These are phyloP conservation scores for Actenoides lindsayi DNA, from an alignment of 2,113 vertebrate species.

Conservation along the genomic window DNA sequence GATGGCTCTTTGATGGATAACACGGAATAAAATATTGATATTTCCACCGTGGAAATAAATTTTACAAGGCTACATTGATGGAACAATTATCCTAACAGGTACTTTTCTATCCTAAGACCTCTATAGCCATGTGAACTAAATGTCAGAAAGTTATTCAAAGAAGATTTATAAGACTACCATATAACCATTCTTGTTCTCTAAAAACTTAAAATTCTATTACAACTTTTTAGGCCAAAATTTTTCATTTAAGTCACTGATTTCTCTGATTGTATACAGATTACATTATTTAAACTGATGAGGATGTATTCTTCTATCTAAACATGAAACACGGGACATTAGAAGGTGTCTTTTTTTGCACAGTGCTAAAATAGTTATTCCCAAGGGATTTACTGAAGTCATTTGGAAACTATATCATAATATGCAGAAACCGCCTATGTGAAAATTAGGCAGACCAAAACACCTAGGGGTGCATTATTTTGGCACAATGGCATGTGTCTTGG, in stretches of 20 bases:
- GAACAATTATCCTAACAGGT: not conserved
- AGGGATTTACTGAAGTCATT: not conserved
- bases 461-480: not conserved
- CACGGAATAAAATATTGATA: not conserved
- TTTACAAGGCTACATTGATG: not conserved
- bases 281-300: not conserved
- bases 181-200: not conserved
- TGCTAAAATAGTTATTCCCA: not conserved
- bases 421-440: not conserved
- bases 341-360: not conserved
- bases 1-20: not conserved
- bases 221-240: not conserved
- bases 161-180: not conserved
- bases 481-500: not conserved
- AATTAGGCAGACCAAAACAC: not conserved
- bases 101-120: not conserved
- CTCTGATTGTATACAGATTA: not conserved
- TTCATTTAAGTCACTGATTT: not conserved
- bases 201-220: not conserved
- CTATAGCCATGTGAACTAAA: not conserved
- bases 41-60: not conserved
- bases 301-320: not conserved
- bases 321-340: not conserved
- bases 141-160: not conserved
- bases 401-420: conserved; percentile 10